Evolutionary conservation across 2,113 vertebrate genomes (phyloP).

Genomic region (Indicator maculatus): DNA sequence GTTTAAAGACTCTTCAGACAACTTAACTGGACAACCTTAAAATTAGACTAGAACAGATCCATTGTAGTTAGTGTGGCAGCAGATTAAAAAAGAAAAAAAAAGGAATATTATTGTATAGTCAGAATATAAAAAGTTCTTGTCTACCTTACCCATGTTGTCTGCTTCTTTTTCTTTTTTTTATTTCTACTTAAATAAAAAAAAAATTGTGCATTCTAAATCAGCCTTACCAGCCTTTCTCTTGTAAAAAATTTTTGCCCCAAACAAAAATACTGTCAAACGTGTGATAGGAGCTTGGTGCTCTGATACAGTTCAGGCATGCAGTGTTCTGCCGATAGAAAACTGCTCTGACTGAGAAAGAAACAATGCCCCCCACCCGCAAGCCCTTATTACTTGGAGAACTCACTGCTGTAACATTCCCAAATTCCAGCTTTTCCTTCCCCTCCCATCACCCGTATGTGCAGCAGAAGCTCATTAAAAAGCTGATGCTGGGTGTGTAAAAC

Average conservation of each 20-base stretch:
- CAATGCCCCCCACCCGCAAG: rapidly evolving
- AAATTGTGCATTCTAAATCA: constrained; percentile 83
- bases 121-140: constrained; percentile 73
- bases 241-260: neutral
- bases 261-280: neutral
- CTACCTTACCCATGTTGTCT: constrained; percentile 61
- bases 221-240: constrained; percentile 37
- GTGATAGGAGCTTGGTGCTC: neutral
- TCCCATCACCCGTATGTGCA: rapidly evolving
- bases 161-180: constrained; percentile 34
- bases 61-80: constrained; percentile 66
- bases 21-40: constrained; percentile 80
- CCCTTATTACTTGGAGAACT: neutral
- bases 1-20: constrained; percentile 73
- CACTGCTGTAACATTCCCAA: neutral
- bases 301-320: neutral
- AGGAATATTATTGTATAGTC: constrained; percentile 73
- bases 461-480: neutral
- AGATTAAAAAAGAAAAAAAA: constrained; percentile 11
- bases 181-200: constrained; percentile 89
- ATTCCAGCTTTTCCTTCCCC: neutral
- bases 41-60: constrained; percentile 66
- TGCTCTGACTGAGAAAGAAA: neutral
- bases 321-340: neutral
- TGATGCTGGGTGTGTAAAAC: neutral